phyloP scores from a whole-genome alignment of 2,888 invertebrate genomes.

The Stenchaetothrips biformis region DNA sequence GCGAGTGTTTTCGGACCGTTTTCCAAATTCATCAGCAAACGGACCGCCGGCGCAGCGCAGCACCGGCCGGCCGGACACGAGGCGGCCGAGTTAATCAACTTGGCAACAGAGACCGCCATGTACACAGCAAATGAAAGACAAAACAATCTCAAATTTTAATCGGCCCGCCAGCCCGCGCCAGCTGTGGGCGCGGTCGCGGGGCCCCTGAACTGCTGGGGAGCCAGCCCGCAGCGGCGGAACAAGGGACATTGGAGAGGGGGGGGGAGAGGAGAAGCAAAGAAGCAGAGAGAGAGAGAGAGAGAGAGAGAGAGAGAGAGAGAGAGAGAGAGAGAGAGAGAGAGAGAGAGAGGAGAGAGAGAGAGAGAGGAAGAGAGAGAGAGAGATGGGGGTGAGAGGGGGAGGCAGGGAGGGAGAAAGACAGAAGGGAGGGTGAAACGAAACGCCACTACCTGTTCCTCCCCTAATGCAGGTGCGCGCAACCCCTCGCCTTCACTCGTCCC shows the following conservation, averaged over 20 bases:
- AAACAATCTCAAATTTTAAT: constrained; percentile 9
- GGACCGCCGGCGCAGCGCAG: neutral
- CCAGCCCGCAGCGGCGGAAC: neutral
- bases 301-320: neutral
- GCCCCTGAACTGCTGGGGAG: neutral
- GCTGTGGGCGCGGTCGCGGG: neutral
- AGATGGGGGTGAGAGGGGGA: no score
- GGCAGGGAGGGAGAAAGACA: neutral
- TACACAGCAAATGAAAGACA: constrained; percentile 21
- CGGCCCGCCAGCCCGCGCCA: neutral
- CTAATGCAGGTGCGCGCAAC: neutral
- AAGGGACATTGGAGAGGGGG: neutral
- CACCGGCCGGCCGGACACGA: neutral
- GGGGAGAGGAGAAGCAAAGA: neutral
- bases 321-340: neutral
- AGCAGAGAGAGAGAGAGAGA: neutral
- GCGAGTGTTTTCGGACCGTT: neutral
- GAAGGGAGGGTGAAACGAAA: neutral
- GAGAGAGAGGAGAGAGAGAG: neutral
- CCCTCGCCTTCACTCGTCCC: neutral
- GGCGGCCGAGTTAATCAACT: neutral
- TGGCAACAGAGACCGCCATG: neutral
- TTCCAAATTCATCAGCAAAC: constrained; percentile 5
- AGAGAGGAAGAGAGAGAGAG: no score
- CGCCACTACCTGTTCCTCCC: neutral